Base-by-base conservation (phyloP, 53 echinoderm and acorn worm genomes). In the Astropecten irregularis region DNA sequence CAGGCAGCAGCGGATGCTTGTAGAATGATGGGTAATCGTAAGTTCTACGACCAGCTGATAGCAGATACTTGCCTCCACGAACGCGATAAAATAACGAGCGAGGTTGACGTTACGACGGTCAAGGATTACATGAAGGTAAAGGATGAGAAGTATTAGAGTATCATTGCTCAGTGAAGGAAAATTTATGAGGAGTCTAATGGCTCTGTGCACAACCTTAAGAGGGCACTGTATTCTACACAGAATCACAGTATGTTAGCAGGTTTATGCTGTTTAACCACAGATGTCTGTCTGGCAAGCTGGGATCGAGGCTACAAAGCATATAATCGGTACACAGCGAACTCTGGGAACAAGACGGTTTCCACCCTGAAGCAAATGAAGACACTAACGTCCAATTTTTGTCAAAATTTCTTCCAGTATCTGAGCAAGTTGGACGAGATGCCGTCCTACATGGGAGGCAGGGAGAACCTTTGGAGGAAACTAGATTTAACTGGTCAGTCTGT, bases 31-130 rank as follows among this genome's bases (percentile, higher is more conserved):
- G 99, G 94, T 39, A 70, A 99, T 65, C 87, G 99, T 1, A 90
- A 95, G 61, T 99, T 99, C 70, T 99, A 99, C 56, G 94, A 99
- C 79, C 99, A 99, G 88, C 90, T 99, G 89, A 92, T 99, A 37
- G 77, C 99, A 3, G 99, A 99, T 54, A 90, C 90, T 5, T 95
- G 92, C 40, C 99, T 92, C 49, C 90, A 99, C 38, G 95, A 95
- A 49, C 82, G 88, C 40, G 92, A 99, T 36, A 90, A 83, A 51
- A 99, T 99, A 51, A 94, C 99, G 9, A 92, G 95, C 49, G 99
- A 99, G 42, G 86, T 92, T 6, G 99, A 99, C 68, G 92, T 99
- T 10, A 95, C 94, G 1, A 95, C 99, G 0, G 89, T 95, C 56
- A 96, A 99, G 71, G 97, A 97, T 42, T 97, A 97, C 52, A 97